Conservation (phyloP, 2,888 invertebrate genomes). For the Nineta flava region DNA sequence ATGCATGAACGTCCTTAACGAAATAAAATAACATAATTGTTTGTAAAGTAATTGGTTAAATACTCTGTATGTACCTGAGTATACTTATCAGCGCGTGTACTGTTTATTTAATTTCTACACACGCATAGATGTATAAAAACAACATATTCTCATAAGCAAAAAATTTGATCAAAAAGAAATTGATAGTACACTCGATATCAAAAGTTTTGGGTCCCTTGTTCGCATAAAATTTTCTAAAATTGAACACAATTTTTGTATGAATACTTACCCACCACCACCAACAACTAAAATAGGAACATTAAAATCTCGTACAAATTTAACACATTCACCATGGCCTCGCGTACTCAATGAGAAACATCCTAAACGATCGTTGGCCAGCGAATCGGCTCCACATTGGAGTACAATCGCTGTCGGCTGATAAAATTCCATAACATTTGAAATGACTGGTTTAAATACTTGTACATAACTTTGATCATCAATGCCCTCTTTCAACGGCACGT, state of each 20-base stretch:
- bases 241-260: background rate
- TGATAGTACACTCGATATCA: too few species aligned
- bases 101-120: too few species aligned
- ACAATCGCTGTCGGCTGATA: slow-evolving; percentile 95
- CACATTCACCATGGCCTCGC: slow-evolving; percentile 94
- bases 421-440: slow-evolving; percentile 87
- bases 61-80: too few species aligned
- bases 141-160: too few species aligned
- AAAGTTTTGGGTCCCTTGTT: too few species aligned
- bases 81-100: too few species aligned
- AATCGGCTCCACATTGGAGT: slow-evolving; percentile 96
- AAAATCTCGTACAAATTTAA: slow-evolving; percentile 83
- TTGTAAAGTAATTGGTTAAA: too few species aligned
- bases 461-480: slow-evolving; percentile 89
- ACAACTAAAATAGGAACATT: slow-evolving; percentile 86
- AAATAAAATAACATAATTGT: too few species aligned
- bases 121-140: too few species aligned
- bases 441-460: slow-evolving; percentile 86
- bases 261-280: slow-evolving; percentile 50
- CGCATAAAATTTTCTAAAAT: background rate
- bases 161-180: too few species aligned
- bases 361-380: slow-evolving; percentile 82
- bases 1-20: too few species aligned
- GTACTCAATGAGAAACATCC: slow-evolving; percentile 95
- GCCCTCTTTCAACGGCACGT: slow-evolving; percentile 94